These are phyloP conservation scores for Pterobdella sp. DNA, from an alignment of 2,888 invertebrate genomes.

Conservation along the genomic window DNA sequence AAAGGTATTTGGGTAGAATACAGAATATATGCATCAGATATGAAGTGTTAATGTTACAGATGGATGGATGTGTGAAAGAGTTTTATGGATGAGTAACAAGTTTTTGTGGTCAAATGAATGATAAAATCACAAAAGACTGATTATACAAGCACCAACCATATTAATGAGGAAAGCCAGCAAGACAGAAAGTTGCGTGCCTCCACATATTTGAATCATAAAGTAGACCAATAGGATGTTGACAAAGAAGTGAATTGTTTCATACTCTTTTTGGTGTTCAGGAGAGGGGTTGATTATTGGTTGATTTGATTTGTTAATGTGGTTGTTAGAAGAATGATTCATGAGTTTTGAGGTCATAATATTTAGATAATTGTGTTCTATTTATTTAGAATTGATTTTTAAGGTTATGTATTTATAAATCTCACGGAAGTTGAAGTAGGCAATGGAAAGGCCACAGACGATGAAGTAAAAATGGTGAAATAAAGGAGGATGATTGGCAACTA, in stretches of 20 bases:
- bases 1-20: background rate
- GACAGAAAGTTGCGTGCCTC: conserved; percentile 62
- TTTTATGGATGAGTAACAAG: background rate
- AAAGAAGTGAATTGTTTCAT: conserved; percentile 61
- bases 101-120: background rate
- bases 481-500: conserved; percentile 57
- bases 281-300: too few species aligned
- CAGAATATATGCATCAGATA: background rate
- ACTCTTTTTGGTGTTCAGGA: conserved; percentile 26
- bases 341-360: too few species aligned
- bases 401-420: conserved; percentile 37
- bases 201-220: conserved; percentile 59
- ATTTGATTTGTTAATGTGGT: too few species aligned
- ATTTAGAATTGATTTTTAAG: background rate
- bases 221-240: conserved; percentile 67
- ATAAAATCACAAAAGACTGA: background rate
- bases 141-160: conserved; percentile 55
- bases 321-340: too few species aligned
- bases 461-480: conserved; percentile 67
- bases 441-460: conserved; percentile 61
- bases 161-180: conserved; percentile 70
- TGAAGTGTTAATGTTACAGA: background rate
- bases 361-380: too few species aligned
- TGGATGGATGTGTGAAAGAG: too few species aligned
- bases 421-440: conserved; percentile 82